Percentiles rank a stretch among this genome's conserved stretches.
Evolutionary conservation across 2,113 vertebrate genomes (phyloP).

Genomic region (Penelope pileata): DNA sequence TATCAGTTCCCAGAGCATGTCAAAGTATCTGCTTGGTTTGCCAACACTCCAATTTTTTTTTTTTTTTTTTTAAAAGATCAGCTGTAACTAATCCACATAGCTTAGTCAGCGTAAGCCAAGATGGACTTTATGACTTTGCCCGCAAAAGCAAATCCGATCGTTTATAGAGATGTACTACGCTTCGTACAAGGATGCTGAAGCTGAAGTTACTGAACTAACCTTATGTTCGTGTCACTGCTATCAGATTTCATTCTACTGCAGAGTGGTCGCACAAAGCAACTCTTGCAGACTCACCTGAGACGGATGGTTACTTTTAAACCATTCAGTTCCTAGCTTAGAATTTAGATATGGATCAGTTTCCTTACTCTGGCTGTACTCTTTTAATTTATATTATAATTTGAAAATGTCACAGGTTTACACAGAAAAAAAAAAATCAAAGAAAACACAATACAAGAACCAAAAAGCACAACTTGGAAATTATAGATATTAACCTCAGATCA

Average conservation of each 20-base stretch:
- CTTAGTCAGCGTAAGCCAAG: slow-evolving; percentile 50
- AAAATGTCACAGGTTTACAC: not conserved
- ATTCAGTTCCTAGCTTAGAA: not conserved
- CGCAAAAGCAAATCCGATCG: slow-evolving; percentile 40
- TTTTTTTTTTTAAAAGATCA: slow-evolving; percentile 72
- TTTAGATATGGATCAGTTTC: not conserved
- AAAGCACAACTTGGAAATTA: slow-evolving; percentile 20
- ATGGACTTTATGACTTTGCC: slow-evolving; percentile 56
- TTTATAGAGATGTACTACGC: not conserved
- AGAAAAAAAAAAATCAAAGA: slow-evolving; percentile 11
- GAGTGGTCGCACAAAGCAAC: not conserved
- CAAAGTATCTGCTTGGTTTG: slow-evolving; percentile 67
- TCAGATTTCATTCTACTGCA: not conserved
- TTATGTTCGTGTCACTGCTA: slow-evolving; percentile 3
- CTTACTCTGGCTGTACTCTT: not conserved
- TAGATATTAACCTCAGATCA: slow-evolving; percentile 5
- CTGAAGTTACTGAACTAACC: not conserved
- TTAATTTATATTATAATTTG: not conserved
- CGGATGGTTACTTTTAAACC: not conserved
- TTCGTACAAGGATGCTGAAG: slow-evolving; percentile 9
- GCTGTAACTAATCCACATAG: slow-evolving; percentile 57
- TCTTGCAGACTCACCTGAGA: not conserved
- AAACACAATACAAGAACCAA: not conserved
- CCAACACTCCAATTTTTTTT: slow-evolving; percentile 65
- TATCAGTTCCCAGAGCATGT: slow-evolving; percentile 59